Evolutionary conservation across 37 sponge, comb jelly and placozoan species (phyloP).

Genomic region (Ephydatia muelleri): DNA sequence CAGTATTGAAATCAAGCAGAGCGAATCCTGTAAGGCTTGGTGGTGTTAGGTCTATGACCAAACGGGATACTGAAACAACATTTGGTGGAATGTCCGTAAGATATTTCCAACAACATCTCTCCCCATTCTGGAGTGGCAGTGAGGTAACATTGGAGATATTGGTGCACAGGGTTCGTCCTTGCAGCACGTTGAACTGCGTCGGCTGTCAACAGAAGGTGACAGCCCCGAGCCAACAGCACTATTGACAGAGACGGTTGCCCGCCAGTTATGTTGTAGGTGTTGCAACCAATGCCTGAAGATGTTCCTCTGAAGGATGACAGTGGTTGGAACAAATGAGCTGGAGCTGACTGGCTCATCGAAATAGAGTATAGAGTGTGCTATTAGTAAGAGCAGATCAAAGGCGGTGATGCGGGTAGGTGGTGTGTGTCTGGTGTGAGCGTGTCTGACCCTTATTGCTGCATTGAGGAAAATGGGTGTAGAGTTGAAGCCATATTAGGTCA

Average conservation of each 20-base stretch:
- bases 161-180: slow-evolving; percentile 50
- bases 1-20: slow-evolving; percentile 66
- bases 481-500: slow-evolving; percentile 71
- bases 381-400: slow-evolving; percentile 72
- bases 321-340: slow-evolving; percentile 40
- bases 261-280: slow-evolving; percentile 57
- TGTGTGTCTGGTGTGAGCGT: slow-evolving; percentile 44
- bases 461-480: slow-evolving; percentile 52
- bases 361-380: slow-evolving; percentile 68
- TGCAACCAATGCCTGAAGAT: slow-evolving; percentile 7
- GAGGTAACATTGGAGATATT: slow-evolving; percentile 61
- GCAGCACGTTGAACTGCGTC: slow-evolving; percentile 52
- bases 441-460: slow-evolving; percentile 66
- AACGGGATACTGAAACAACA: slow-evolving; percentile 23
- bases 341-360: slow-evolving; percentile 80
- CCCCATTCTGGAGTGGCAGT: slow-evolving; percentile 27
- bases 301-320: slow-evolving; percentile 52
- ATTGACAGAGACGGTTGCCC: slow-evolving; percentile 20
- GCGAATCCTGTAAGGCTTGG: slow-evolving; percentile 70
- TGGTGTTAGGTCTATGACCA: slow-evolving; percentile 53
- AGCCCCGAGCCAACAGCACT: background rate
- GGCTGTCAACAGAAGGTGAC: slow-evolving; percentile 3
- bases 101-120: slow-evolving; percentile 63
- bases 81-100: slow-evolving; percentile 17
- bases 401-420: slow-evolving; percentile 56